Percentiles rank a stretch among this genome's conserved stretches.
phyloP scores from a whole-genome alignment of 2,113 vertebrate genomes.

The Ursus arctos region DNA sequence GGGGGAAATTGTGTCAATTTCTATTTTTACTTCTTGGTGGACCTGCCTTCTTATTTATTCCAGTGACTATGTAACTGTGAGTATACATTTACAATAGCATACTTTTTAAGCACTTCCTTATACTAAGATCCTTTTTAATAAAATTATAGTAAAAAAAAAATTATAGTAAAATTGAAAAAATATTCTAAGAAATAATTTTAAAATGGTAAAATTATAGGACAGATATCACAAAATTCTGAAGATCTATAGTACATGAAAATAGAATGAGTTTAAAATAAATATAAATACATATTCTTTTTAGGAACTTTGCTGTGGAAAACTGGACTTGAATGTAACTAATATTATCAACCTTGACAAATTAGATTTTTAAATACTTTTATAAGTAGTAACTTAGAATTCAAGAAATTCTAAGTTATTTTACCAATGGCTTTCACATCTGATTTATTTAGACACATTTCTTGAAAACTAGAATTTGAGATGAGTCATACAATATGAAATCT shows the following conservation, averaged over 20 bases:
- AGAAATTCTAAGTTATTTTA: constrained; percentile 36
- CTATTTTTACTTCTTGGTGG: background rate
- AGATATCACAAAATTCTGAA: constrained; percentile 32
- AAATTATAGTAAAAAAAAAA: background rate
- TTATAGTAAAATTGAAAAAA: background rate
- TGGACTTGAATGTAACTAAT: constrained; percentile 31
- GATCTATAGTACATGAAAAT: background rate
- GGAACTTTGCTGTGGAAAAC: background rate
- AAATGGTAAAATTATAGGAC: constrained; percentile 39
- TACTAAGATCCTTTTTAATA: background rate
- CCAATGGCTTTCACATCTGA: background rate
- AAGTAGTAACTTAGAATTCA: background rate
- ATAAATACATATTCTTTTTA: constrained; percentile 15
- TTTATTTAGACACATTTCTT: constrained; percentile 45
- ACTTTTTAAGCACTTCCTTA: background rate
- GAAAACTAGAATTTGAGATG: constrained; percentile 39
- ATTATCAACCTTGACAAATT: background rate
- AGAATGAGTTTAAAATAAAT: background rate
- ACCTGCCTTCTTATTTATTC: background rate
- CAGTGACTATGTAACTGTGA: background rate
- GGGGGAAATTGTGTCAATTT: background rate
- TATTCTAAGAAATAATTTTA: constrained; percentile 35
- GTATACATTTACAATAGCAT: background rate
- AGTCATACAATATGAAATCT: constrained; percentile 38
- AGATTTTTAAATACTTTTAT: constrained; percentile 26